A percentile compares a stretch with the other conserved stretches of the same genome.
Conservation (phyloP, 2,888 invertebrate species). For the Gortyna flavago region DNA sequence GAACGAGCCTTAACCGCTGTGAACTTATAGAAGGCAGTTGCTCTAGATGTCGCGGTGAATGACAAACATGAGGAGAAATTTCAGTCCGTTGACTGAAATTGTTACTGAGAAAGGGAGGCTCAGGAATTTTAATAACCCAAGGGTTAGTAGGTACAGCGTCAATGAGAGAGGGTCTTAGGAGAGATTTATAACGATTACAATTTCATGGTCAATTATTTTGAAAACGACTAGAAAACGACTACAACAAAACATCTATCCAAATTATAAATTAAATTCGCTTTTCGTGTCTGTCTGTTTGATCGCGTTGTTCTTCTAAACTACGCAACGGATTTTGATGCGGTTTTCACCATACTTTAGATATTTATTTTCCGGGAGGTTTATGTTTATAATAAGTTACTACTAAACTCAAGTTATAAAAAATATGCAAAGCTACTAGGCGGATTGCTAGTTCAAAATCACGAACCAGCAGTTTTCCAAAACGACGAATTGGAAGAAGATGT, state of each 20-base stretch:
- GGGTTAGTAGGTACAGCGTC: constrained; percentile 4
- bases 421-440: no score
- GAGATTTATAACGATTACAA: not conserved
- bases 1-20: constrained; percentile 38
- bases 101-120: constrained; percentile 30
- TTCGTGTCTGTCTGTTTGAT: no score
- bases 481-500: not conserved
- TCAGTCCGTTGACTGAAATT: constrained; percentile 23
- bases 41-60: constrained; percentile 48
- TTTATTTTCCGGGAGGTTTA: no score
- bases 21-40: constrained; percentile 44
- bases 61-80: constrained; percentile 45
- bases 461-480: not conserved
- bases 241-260: no score
- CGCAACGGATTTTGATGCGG: no score
- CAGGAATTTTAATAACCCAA: constrained; percentile 22
- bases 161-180: not conserved
- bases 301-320: no score
- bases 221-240: not conserved
- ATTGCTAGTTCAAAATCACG: not conserved
- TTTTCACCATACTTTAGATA: no score
- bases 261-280: not conserved
- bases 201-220: not conserved
- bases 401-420: no score
- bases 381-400: no score